These are phyloP conservation scores for Lasioglossum baleicum DNA, from an alignment of 1,140 invertebrate species.

Conservation along the genomic window DNA sequence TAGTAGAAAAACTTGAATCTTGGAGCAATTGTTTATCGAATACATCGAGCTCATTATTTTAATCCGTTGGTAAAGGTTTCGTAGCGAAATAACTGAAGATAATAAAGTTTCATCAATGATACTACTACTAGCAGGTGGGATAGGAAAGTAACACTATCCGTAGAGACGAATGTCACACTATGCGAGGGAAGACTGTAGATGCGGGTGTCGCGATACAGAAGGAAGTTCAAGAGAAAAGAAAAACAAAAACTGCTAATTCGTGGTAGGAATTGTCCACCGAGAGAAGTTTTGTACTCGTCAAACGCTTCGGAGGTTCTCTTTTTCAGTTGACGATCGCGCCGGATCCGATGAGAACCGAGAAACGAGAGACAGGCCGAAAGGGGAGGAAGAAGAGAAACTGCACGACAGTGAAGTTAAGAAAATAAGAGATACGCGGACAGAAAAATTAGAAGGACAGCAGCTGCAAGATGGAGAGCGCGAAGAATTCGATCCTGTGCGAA, in stretches of 20 bases:
- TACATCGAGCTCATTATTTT: too few species aligned
- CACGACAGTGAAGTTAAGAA: neutral
- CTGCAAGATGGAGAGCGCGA: neutral
- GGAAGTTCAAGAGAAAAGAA: conserved; percentile 27
- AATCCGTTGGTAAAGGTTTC: too few species aligned
- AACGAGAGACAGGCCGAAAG: conserved; percentile 36
- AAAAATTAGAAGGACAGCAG: neutral
- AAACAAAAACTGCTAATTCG: conserved; percentile 43
- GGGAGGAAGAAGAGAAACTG: neutral
- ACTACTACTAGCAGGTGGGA: too few species aligned
- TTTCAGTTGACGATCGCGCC: conserved; percentile 57
- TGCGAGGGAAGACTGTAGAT: too few species aligned
- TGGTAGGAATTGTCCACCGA: conserved; percentile 20
- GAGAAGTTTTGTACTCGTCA: conserved; percentile 58
- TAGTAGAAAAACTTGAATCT: too few species aligned
- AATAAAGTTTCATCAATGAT: too few species aligned
- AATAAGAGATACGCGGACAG: neutral
- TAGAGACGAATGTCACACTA: too few species aligned
- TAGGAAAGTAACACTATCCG: too few species aligned
- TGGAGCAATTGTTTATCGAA: too few species aligned
- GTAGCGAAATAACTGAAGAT: too few species aligned
- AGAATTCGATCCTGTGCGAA: conserved; percentile 31
- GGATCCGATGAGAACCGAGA: conserved; percentile 4
- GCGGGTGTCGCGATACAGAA: too few species aligned
- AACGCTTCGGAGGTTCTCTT: conserved; percentile 11